Conservation (phyloP, 2,888 invertebrate species). For the Halictus ligatus region DNA sequence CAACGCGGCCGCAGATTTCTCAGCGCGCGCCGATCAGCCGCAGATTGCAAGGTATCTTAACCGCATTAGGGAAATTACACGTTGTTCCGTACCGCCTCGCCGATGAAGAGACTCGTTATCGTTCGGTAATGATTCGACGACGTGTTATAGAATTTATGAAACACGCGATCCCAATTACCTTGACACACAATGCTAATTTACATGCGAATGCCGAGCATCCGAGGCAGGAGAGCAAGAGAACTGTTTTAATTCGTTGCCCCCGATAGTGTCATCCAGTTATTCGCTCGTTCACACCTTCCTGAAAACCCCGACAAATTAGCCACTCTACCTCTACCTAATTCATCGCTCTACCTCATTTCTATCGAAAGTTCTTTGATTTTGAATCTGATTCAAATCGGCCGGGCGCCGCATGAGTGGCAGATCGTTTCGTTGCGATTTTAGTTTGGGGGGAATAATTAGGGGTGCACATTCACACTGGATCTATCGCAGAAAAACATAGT, state of each 20-base stretch:
- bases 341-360: too few species aligned
- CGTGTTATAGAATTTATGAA: conserved; percentile 57
- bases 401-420: too few species aligned
- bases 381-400: too few species aligned
- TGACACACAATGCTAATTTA: conserved; percentile 28
- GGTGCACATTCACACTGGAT: too few species aligned
- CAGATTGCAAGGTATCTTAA: conserved; percentile 37
- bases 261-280: not conserved
- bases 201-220: conserved; percentile 26
- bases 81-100: conserved; percentile 50
- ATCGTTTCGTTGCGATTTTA: too few species aligned
- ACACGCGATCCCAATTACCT: conserved; percentile 55
- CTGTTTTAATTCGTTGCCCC: not conserved
- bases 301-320: not conserved
- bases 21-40: conserved; percentile 7
- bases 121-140: conserved; percentile 59
- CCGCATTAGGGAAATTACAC: conserved; percentile 65
- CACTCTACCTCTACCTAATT: too few species aligned
- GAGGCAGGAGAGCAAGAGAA: not conserved
- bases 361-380: too few species aligned
- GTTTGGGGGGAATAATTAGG: too few species aligned
- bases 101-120: conserved; percentile 62
- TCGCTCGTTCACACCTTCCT: not conserved
- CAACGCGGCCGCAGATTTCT: not conserved
- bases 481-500: not conserved